phyloP scores from a whole-genome alignment of 2,113 vertebrate species.

The Protobothrops flavoviridis region DNA sequence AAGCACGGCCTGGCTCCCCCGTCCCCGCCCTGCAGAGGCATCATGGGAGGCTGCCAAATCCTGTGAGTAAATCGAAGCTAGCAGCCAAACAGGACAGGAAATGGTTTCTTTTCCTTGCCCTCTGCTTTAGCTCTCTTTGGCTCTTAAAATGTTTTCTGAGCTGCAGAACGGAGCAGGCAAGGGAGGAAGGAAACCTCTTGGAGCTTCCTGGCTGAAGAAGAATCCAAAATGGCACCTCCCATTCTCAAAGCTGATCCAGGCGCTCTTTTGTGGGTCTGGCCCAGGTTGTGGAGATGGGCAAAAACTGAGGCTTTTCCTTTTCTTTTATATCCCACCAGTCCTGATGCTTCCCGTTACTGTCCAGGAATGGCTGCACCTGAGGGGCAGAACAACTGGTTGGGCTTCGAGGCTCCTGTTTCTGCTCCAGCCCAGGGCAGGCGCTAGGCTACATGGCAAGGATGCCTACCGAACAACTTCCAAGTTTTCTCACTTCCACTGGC shows the following conservation, averaged over 20 bases:
- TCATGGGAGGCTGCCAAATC: not conserved
- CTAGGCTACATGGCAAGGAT: not conserved
- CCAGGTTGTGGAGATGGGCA: too few species aligned
- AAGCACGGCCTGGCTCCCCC: not conserved
- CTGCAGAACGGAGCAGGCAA: not conserved
- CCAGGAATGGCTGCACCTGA: not conserved
- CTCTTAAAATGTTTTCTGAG: not conserved
- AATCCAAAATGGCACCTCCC: not conserved
- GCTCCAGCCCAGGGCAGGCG: not conserved
- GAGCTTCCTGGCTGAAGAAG: not conserved
- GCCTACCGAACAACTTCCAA: not conserved
- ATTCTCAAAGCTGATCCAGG: not conserved
- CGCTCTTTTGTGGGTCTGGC: not conserved
- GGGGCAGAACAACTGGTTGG: not conserved
- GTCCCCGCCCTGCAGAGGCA: slow-evolving; percentile 11
- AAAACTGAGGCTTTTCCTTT: not conserved
- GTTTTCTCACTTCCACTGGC: not conserved
- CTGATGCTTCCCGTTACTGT: not conserved
- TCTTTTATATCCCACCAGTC: not conserved
- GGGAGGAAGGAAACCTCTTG: not conserved
- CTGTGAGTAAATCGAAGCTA: not conserved
- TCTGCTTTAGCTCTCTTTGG: too few species aligned
- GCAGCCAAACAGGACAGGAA: not conserved
- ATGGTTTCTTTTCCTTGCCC: not conserved
- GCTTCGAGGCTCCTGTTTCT: not conserved